Base-by-base conservation (phyloP, 2,797 vertebrate species). In the Luscinia luscinia region DNA sequence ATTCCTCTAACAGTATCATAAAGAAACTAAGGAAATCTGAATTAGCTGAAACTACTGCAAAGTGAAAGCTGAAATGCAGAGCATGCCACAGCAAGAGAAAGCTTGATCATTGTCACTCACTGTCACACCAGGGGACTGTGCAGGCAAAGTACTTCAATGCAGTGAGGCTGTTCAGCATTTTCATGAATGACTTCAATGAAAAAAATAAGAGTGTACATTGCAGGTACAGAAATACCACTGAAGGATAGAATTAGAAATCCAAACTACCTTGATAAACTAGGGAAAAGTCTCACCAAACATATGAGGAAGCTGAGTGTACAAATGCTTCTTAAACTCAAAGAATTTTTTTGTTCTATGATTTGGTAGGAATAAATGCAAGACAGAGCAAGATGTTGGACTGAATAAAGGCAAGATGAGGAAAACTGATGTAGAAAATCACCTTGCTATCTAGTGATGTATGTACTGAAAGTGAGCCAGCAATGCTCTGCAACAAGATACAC, bases 361-460 rank as follows among this genome's bases (percentile, higher is more conserved):
- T 75, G 26, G 14, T 49, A 76, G 15, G 32, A 84, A 59, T 51
- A 59, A 54, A 79, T 55, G 13, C 22, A 78, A 49, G 34, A 19
- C 34, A 15, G 28, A 36, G 14, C 9, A 62, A 75, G 32, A 62
- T 36, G 15, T 5, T 77, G 52, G 48, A 82, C 15, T 57, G 19
- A 58, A 74, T 34, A 34, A 87, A 78, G 36, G 26, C 43, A 90
- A 82, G 16, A 54, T 58, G 48, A 20, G 24, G n/a, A 52, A 74
- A 84, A 74, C 5, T 28, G 22, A 22, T 68, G 19, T n/a, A 62
- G 22, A 67, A 79, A 70, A 79, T 58, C 12, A 52, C 34, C 28
- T 61, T 2, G 0, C 27, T 19, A 24, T 58, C 24, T 48, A 45
- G 20, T 28, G 6, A 26, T 32, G 26, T n/a, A 27, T 0, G 3